Percentiles rank a stretch among this genome's conserved stretches.
Evolutionary conservation across 2,113 vertebrate genomes (phyloP).

Genomic region (Nothobranchius furzeri): DNA sequence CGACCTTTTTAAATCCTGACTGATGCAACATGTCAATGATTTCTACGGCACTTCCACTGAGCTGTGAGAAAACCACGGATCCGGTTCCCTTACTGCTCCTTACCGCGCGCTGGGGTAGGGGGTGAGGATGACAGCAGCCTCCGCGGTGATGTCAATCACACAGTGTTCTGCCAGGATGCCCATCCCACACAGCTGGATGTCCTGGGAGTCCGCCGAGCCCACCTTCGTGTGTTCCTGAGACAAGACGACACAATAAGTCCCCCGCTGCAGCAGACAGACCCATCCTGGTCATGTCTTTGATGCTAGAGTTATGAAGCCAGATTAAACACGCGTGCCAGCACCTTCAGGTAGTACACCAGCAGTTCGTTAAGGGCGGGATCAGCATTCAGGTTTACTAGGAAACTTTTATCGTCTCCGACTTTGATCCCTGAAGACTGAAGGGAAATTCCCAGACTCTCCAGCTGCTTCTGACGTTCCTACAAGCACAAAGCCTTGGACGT

Average conservation of each 20-base stretch:
- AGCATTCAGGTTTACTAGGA: conserved; percentile 95
- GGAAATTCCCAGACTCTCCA: conserved; percentile 83
- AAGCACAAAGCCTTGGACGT: neutral
- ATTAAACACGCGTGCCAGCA: conserved; percentile 41
- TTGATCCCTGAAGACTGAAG: conserved; percentile 95
- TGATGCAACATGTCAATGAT: too few species aligned
- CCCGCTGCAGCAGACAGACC: neutral
- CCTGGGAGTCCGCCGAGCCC: conserved; percentile 88
- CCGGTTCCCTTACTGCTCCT: neutral
- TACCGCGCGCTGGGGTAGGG: conserved; percentile 85
- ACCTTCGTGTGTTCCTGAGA: conserved; percentile 71
- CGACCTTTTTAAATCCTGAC: too few species aligned
- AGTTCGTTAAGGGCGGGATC: conserved; percentile 98
- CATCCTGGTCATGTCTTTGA: neutral
- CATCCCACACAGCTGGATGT: conserved; percentile 98
- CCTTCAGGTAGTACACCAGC: conserved; percentile 97
- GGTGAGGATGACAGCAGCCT: conserved; percentile 84
- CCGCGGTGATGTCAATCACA: conserved; percentile 88
- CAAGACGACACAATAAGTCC: neutral
- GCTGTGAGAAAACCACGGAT: too few species aligned
- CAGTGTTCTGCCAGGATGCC: conserved; percentile 96
- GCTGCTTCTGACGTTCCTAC: conserved; percentile 88
- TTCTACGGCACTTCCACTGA: too few species aligned
- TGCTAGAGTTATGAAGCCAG: too few species aligned
- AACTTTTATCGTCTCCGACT: conserved; percentile 95